A percentile compares a stretch with the other conserved stretches of the same genome.
Conservation (phyloP, 2,797 vertebrate genomes). For the Tokudaia muenninki region DNA sequence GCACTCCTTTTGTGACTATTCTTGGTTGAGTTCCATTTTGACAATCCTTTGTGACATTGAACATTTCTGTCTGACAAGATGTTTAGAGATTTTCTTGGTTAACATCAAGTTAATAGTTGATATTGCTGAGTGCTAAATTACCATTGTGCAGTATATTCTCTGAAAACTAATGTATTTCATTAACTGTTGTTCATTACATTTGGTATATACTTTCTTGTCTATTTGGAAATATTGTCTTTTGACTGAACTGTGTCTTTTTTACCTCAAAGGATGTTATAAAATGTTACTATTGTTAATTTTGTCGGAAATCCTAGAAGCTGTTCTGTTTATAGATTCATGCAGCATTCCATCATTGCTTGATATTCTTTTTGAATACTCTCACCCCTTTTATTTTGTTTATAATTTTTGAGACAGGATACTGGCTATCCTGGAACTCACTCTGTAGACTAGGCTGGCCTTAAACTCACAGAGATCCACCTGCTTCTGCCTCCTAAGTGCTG, state of each 20-base stretch:
- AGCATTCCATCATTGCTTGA: not conserved
- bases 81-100: constrained; percentile 52
- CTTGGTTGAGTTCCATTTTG: constrained; percentile 13
- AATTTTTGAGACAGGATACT: not conserved
- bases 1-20: not conserved
- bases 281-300: not conserved
- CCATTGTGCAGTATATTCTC: constrained; percentile 15
- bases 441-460: not conserved
- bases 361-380: not conserved
- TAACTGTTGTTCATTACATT: constrained; percentile 3
- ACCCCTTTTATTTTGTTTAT: not conserved
- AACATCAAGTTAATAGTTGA: not conserved
- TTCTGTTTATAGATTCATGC: constrained; percentile 10
- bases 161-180: not conserved
- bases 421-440: not conserved
- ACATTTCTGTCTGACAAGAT: constrained; percentile 2
- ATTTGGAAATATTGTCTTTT: constrained; percentile 44
- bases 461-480: not conserved
- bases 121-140: not conserved
- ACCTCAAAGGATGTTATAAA: constrained; percentile 35
- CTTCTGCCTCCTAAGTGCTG: not conserved
- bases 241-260: constrained; percentile 38
- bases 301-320: not conserved
- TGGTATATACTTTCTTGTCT: not conserved
- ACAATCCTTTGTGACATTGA: not conserved